Base-by-base conservation (phyloP, 1,140 invertebrate species). In the Sinonovacula constricta region DNA sequence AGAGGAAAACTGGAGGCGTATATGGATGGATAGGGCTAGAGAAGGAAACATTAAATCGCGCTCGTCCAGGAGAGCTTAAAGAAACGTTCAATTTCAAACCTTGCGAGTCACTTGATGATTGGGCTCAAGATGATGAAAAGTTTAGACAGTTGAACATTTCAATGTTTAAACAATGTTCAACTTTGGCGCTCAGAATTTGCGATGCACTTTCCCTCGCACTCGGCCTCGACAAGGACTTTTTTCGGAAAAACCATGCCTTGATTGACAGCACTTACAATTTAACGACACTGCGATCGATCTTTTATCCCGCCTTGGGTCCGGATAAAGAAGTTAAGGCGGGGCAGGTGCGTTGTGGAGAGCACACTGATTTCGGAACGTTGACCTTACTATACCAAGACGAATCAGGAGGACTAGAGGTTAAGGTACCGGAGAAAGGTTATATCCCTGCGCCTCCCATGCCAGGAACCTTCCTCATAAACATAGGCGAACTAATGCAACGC, bases 341-440 rank as follows among this genome's bases (percentile, higher is more conserved):
- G 12, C 81, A 93, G 77, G 93, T 93, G 31, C 92, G 94, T 39
- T 95, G 94, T 68, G 94, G 94, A 0, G 93, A 94, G 0, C 94
- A 95, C 82, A 93, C 93, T n/a, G 95, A 95, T 87, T 94, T 94
- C 76, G 95, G 95, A 77, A 95, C 94, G 33, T 94, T 95, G 88
- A 95, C 94, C 34, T 89, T 95, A 56, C 90, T 95, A 30, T 93
- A 94, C 49, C 95, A 95, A 91, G 93, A 92, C 69, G 79, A 84
- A 85, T 86, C 87, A 65, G 88, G 91, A 2, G 90, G 91, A 22
- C 80, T 92, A 7, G 87, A 92, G 86, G 91, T 91, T 24, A 1
- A 34, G 24, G 54, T 39, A 12, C 31, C 59, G 4, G 59, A 72
- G 18, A 33, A 34, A 1, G 31, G 56, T 4, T 76, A 56, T 36